phyloP scores from a whole-genome alignment of 2,888 invertebrate genomes.

The Melanostoma scalare region DNA sequence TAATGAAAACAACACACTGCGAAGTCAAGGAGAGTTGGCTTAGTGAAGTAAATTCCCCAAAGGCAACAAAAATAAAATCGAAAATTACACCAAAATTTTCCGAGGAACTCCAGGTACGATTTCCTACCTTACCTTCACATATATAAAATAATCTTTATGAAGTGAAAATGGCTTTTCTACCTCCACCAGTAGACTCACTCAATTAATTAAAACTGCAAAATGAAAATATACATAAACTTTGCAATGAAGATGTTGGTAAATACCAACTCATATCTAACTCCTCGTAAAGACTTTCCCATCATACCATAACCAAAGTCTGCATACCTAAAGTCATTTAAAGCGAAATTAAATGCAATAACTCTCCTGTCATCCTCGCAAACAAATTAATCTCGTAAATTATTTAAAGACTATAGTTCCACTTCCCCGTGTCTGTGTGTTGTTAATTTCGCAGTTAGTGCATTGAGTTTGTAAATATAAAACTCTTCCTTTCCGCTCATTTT shows the following conservation, averaged over 20 bases:
- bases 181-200: neutral
- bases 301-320: constrained; percentile 28
- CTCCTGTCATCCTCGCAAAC: constrained; percentile 64
- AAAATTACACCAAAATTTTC: too few relatives aligned
- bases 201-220: constrained; percentile 17
- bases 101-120: too few relatives aligned
- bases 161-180: constrained; percentile 4
- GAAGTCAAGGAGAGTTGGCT: too few relatives aligned
- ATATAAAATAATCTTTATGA: neutral
- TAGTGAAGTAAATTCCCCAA: too few relatives aligned
- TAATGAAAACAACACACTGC: too few relatives aligned
- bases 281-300: constrained; percentile 4
- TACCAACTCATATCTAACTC: neutral
- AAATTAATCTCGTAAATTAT: constrained; percentile 69
- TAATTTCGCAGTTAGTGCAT: neutral
- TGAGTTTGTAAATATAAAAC: neutral
- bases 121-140: too few relatives aligned
- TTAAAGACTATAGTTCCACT: constrained; percentile 36
- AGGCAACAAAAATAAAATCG: too few relatives aligned
- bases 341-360: constrained; percentile 69
- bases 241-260: neutral
- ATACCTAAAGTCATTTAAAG: constrained; percentile 51
- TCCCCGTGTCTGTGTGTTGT: neutral
- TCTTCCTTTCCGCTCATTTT: constrained; percentile 35
- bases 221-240: neutral